phyloP scores from a whole-genome alignment of 2,113 vertebrate genomes.

The Tragelaphus strepsiceros region DNA sequence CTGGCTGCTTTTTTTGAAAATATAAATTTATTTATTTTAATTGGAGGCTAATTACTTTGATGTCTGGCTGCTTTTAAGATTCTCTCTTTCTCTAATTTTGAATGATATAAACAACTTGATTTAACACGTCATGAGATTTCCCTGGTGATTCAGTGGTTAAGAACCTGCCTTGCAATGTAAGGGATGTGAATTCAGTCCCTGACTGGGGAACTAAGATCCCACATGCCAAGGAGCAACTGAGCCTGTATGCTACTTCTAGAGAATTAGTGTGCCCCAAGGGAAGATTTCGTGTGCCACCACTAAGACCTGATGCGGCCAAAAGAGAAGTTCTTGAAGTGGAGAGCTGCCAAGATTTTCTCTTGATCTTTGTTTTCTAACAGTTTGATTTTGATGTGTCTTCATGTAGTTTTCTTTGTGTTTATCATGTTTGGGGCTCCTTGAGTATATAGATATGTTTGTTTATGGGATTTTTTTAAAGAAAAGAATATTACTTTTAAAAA shows the following conservation, averaged over 20 bases:
- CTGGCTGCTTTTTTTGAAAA: background rate
- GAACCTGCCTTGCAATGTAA: background rate
- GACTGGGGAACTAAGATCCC: background rate
- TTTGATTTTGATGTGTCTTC: slow-evolving; percentile 4
- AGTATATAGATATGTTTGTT: background rate
- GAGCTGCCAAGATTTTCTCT: background rate
- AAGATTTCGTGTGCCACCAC: background rate
- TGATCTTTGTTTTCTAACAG: background rate
- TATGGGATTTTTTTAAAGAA: background rate
- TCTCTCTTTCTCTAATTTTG: background rate
- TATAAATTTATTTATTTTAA: too few relatives aligned
- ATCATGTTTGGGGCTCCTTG: background rate
- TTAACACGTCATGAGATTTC: background rate
- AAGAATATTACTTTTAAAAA: background rate
- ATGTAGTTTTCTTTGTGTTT: slow-evolving; percentile 16
- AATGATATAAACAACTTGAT: background rate
- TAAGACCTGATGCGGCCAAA: background rate
- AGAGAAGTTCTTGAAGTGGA: background rate
- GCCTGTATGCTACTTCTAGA: background rate
- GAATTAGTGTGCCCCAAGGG: background rate
- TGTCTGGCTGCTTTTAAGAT: background rate
- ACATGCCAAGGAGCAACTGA: background rate
- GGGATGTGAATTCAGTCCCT: background rate
- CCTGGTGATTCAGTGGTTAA: background rate
- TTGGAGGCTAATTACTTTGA: too few relatives aligned